Evolutionary conservation across 2,113 vertebrate genomes (phyloP).

Genomic region (Phaethornis superciliosus): DNA sequence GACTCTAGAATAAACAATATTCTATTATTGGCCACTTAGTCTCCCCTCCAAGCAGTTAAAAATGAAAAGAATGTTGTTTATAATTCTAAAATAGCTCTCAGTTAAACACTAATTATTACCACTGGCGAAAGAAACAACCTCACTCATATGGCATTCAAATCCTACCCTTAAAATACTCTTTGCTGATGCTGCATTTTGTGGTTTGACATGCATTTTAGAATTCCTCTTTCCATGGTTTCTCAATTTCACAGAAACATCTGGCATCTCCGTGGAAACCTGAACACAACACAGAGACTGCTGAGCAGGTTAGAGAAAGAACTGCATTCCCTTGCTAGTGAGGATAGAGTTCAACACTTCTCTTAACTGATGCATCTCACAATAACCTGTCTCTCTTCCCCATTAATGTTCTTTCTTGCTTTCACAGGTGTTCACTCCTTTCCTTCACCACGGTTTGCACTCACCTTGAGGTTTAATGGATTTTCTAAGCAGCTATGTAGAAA

Average conservation of each 20-base stretch:
- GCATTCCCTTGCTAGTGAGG: not conserved
- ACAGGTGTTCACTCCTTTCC: not conserved
- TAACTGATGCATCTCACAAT: not conserved
- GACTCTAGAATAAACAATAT: not conserved
- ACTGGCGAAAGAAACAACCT: not conserved
- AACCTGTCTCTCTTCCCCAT: not conserved
- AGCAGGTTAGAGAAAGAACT: slow-evolving; percentile 8
- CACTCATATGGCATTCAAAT: not conserved
- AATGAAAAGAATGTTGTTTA: slow-evolving; percentile 60
- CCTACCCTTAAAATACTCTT: not conserved
- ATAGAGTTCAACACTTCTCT: not conserved
- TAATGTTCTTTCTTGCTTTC: not conserved
- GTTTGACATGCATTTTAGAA: slow-evolving; percentile 14
- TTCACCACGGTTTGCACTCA: not conserved
- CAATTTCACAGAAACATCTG: slow-evolving; percentile 43
- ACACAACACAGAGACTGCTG: not conserved
- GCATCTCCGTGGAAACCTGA: slow-evolving; percentile 60
- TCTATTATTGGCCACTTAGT: not conserved
- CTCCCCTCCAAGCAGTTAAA: not conserved
- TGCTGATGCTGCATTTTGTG: not conserved
- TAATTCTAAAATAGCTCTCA: slow-evolving; percentile 25
- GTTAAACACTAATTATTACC: slow-evolving; percentile 14
- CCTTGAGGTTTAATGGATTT: not conserved
- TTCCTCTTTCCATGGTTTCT: slow-evolving; percentile 24
- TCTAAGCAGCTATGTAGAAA: not conserved